Conservation (phyloP, 1,140 invertebrate genomes). For the Periplaneta americana region DNA sequence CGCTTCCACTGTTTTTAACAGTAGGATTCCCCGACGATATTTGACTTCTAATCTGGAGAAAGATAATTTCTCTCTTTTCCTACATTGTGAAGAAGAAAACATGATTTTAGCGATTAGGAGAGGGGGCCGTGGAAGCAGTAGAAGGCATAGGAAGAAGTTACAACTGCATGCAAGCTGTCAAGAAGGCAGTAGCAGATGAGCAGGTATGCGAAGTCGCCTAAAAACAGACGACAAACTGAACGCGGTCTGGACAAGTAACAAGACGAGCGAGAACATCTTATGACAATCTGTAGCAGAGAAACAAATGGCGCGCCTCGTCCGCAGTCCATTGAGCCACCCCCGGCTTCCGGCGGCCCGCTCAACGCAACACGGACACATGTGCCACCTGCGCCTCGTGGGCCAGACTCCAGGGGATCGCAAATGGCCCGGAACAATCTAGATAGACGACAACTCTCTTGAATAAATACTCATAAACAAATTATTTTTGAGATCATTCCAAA, state of each 20-base stretch:
- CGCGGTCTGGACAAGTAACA: background rate
- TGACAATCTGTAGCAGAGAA: background rate
- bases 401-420: background rate
- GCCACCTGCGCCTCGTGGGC: background rate
- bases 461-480: background rate
- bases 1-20: no score
- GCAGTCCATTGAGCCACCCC: background rate
- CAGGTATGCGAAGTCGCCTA: background rate
- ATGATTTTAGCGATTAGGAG: no score
- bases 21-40: no score
- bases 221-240: background rate
- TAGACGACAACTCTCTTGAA: background rate
- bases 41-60: no score
- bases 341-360: background rate
- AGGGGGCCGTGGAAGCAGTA: no score
- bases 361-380: background rate
- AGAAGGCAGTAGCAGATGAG: no score
- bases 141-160: no score
- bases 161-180: no score
- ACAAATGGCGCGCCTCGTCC: background rate
- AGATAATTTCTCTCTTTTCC: no score
- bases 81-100: no score
- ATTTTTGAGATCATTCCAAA: background rate
- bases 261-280: background rate
- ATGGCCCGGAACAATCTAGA: background rate